Conservation (phyloP, 2,888 invertebrate species). For the Heliconius aoede region DNA sequence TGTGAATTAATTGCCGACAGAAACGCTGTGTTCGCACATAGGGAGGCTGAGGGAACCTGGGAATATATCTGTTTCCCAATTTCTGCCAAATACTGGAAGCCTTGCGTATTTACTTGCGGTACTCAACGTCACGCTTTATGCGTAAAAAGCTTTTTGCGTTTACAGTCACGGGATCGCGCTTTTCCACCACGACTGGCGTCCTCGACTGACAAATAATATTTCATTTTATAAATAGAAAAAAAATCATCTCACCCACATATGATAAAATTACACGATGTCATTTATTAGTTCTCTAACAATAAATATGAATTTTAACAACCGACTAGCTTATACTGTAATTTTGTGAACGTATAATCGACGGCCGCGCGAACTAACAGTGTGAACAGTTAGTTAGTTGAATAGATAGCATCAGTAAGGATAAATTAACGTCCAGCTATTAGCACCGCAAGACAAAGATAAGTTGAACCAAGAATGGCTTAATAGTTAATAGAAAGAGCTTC, state of each 20-base stretch:
- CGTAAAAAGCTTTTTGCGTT: too few species aligned
- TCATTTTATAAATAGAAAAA: too few species aligned
- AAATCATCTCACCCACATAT: too few species aligned
- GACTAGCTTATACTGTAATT: slow-evolving; percentile 4
- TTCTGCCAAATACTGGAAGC: too few species aligned
- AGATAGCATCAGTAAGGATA: slow-evolving; percentile 43
- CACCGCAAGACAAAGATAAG: slow-evolving; percentile 28
- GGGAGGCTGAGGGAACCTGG: too few species aligned
- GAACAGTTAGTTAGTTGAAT: slow-evolving; percentile 35
- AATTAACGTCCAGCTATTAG: slow-evolving; percentile 47
- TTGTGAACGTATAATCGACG: slow-evolving; percentile 27
- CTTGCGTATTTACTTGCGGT: too few species aligned
- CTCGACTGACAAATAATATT: too few species aligned
- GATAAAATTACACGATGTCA: background rate
- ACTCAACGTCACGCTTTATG: too few species aligned
- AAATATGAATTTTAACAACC: background rate
- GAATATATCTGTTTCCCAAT: too few species aligned
- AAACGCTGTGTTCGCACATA: too few species aligned
- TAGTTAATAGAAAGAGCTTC: background rate
- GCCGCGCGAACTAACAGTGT: slow-evolving; percentile 38
- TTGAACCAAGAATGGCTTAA: background rate
- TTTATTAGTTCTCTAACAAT: background rate
- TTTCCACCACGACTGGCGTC: too few species aligned
- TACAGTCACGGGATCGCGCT: too few species aligned
- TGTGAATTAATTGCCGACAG: background rate